Percentiles rank a stretch among this genome's conserved stretches.
Conservation (phyloP, 2,797 vertebrate genomes). For the Moxostoma hubbsi region DNA sequence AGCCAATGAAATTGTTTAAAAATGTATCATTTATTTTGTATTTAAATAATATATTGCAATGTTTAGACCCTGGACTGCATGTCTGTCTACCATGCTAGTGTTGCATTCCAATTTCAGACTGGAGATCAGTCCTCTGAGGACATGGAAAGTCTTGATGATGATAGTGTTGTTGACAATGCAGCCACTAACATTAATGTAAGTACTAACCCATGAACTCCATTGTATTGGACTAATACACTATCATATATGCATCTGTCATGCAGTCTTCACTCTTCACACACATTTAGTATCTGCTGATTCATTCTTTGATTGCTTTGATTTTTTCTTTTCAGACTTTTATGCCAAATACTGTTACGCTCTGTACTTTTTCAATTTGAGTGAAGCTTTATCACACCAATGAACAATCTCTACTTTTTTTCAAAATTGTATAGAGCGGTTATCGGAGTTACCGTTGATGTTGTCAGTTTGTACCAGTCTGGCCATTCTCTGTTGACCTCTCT, state of each 20-base stretch:
- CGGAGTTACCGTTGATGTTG: too few relatives aligned
- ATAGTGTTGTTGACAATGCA: constrained; percentile 67
- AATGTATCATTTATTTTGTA: too few relatives aligned
- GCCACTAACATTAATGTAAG: constrained; percentile 73
- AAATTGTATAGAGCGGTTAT: too few relatives aligned
- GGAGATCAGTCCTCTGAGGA: constrained; percentile 68
- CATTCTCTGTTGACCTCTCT: too few relatives aligned
- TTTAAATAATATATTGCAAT: neutral
- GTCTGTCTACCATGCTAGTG: constrained; percentile 61
- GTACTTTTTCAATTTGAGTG: neutral
- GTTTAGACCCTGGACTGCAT: constrained; percentile 42
- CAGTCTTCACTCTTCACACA: neutral
- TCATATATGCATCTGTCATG: neutral
- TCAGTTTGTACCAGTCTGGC: too few relatives aligned
- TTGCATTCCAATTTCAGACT: constrained; percentile 72
- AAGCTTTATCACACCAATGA: neutral
- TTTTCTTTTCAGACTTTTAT: neutral
- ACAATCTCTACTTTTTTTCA: neutral
- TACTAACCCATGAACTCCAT: constrained; percentile 62
- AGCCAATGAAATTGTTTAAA: too few relatives aligned
- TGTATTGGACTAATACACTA: neutral
- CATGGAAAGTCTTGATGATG: constrained; percentile 74
- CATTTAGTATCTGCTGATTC: neutral
- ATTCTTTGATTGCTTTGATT: neutral
- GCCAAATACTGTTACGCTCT: neutral